phyloP scores from a whole-genome alignment of 2,888 invertebrate species.

The Agrochola macilenta region DNA sequence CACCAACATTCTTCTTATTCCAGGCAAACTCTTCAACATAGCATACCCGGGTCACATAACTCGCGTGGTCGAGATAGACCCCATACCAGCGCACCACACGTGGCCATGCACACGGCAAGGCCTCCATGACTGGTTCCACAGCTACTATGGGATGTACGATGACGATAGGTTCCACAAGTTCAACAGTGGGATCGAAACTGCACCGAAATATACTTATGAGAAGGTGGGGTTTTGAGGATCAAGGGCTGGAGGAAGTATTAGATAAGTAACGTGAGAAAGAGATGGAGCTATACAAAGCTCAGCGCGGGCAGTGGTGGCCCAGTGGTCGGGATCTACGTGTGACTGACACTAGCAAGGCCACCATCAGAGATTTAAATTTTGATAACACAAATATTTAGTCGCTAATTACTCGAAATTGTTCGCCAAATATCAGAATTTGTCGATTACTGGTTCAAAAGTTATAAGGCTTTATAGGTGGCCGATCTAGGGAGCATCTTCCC shows the following conservation, averaged over 20 bases:
- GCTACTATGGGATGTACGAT: constrained; percentile 80
- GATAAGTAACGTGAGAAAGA: neutral
- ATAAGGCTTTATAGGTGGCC: too few relatives aligned
- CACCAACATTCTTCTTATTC: neutral
- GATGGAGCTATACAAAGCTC: too few relatives aligned
- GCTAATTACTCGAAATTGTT: too few relatives aligned
- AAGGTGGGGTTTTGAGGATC: constrained; percentile 69
- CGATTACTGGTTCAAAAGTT: too few relatives aligned
- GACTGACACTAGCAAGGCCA: too few relatives aligned
- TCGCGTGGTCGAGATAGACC: constrained; percentile 84
- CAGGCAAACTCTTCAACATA: constrained; percentile 83
- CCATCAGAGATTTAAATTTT: too few relatives aligned
- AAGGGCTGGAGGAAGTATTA: neutral
- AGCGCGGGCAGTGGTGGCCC: too few relatives aligned
- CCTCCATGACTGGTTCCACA: constrained; percentile 79
- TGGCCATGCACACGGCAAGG: constrained; percentile 64
- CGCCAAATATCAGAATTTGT: too few relatives aligned
- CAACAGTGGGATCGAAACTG: constrained; percentile 71
- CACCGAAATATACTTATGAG: constrained; percentile 80
- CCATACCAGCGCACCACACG: constrained; percentile 76
- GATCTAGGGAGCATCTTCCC: too few relatives aligned
- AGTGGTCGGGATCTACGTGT: too few relatives aligned
- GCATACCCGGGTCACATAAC: constrained; percentile 88
- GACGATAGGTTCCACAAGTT: constrained; percentile 74
- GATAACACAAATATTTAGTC: too few relatives aligned